Evolutionary conservation across 2,797 vertebrate species (phyloP).

Genomic region (Melanogrammus aeglefinus): DNA sequence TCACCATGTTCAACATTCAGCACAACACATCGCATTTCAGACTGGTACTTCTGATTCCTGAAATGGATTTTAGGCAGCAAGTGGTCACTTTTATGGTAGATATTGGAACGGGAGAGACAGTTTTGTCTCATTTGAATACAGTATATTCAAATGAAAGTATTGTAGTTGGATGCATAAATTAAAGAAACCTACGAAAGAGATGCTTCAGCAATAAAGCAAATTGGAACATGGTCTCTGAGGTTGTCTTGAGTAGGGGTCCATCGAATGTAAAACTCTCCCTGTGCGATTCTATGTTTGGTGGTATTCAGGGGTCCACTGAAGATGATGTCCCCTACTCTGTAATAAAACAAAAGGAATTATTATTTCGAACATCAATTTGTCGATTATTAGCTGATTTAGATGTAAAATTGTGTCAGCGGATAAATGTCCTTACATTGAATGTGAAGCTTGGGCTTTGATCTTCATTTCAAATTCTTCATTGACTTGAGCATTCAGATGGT

Average conservation of each 20-base stretch:
- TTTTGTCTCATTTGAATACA: conserved; percentile 21
- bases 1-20: conserved; percentile 41
- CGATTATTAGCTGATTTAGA: background rate
- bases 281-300: conserved; percentile 41
- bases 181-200: conserved; percentile 35
- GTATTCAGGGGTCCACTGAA: conserved; percentile 59
- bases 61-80: conserved; percentile 11
- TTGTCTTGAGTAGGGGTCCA: conserved; percentile 56
- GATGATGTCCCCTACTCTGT: conserved; percentile 54
- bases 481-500: conserved; percentile 34
- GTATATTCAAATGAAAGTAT: conserved; percentile 1
- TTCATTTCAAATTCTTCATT: conserved; percentile 51
- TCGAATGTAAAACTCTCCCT: conserved; percentile 46
- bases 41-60: conserved; percentile 56
- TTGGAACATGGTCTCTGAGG: conserved; percentile 38
- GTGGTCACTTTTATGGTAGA: background rate
- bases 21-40: conserved; percentile 68
- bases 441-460: conserved; percentile 47
- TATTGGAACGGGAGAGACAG: background rate
- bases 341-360: conserved; percentile 16
- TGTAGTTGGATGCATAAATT: background rate
- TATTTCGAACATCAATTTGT: background rate
- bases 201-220: conserved; percentile 66
- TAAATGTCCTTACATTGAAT: conserved; percentile 41
- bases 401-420: background rate